Conservation (phyloP, 2,113 vertebrate genomes). For the Brevimyrus niger region DNA sequence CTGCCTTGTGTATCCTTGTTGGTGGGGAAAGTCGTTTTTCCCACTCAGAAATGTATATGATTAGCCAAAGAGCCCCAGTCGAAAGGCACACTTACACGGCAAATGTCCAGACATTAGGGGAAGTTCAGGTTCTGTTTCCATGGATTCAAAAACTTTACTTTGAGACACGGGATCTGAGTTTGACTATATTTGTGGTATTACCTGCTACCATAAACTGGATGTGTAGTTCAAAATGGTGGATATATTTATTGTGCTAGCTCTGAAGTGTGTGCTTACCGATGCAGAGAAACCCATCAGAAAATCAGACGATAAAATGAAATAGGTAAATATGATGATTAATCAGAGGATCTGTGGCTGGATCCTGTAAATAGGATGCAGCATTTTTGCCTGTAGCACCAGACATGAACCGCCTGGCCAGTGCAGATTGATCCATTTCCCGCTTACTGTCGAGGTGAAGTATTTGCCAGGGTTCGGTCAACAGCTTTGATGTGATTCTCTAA, state of each 20-base stretch:
- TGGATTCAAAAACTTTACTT: neutral
- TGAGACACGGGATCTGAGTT: neutral
- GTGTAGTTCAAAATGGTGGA: neutral
- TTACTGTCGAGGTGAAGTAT: neutral
- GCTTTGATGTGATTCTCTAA: neutral
- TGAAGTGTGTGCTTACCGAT: neutral
- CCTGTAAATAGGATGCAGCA: neutral
- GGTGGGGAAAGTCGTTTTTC: neutral
- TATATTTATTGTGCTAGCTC: neutral
- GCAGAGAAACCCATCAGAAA: neutral
- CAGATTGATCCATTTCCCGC: neutral
- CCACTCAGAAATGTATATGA: neutral
- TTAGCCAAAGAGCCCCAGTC: neutral
- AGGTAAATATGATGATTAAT: neutral
- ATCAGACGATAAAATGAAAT: neutral
- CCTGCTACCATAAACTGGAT: neutral
- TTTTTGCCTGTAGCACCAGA: neutral
- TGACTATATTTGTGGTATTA: neutral
- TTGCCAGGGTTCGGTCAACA: neutral
- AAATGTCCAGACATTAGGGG: neutral
- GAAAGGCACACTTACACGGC: neutral
- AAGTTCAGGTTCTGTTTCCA: conserved; percentile 14
- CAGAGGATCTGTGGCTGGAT: neutral
- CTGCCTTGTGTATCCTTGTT: neutral
- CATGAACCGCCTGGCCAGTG: neutral